Evolutionary conservation across 2,113 vertebrate genomes (phyloP), one percentile per base, ranked within the genome.

Genomic region (Oryzias woworae): DNA sequence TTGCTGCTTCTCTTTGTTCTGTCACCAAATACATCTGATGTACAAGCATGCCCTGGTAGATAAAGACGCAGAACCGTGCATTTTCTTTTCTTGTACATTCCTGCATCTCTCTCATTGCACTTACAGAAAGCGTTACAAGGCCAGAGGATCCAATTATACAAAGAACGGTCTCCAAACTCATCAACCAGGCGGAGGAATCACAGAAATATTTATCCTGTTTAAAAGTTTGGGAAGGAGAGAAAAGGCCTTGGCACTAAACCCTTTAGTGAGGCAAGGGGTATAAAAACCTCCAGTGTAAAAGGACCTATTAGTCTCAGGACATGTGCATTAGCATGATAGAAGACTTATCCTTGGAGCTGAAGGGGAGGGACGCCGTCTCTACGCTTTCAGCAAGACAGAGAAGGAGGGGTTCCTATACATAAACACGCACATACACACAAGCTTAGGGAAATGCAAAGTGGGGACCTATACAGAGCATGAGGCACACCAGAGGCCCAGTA

Each of bases 281-380:
- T 92, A 90, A 92, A 92, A 92, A 90, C 77, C 86, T 85, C 79
- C 84, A 83, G 88, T 87, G 87, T 90, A 92, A 91, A 90, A 92
- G 85, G 87, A 82, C 88, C 90, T 91, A 92, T 92, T 92, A 92
- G 91, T 91, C 88, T 90, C 86, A 91, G 88, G 87, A 91, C 91
- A 91, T 82, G 78, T 77, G 47, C 78, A 93, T 93, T 93, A 92
- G 90, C 91, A 93, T 92, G 87, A 93, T 84, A 92, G 91, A 91
- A 92, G 92, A 86, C 90, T 92, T 93, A 92, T 88, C 90, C 89
- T 88, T 69, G 16, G 85, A 88, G 85, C 83, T 85, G 84, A 85
- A 91, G 87, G 89, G 88, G 89, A 90, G 87, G 86, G 86, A 89
- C 87, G 88, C 88, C 77, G 83, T 89, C 88, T 87, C 82, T 81